Conservation (phyloP, 1,140 invertebrate genomes). For the Cydia amplana region DNA sequence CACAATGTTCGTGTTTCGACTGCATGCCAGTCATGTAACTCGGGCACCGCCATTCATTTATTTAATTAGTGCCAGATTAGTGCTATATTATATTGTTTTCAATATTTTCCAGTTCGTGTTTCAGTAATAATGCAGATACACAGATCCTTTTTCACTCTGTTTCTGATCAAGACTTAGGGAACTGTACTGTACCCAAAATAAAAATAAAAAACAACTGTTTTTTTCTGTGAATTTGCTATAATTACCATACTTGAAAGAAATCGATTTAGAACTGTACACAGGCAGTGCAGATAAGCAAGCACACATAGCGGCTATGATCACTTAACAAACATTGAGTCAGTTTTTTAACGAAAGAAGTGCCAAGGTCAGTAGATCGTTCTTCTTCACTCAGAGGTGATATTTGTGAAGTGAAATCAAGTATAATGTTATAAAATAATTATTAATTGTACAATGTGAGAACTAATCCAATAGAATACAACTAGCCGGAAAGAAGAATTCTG, state of each 20-base stretch:
- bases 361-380: not conserved
- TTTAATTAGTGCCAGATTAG: not conserved
- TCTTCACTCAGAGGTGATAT: not conserved
- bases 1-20: not conserved
- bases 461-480: not conserved
- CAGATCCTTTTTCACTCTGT: too few species aligned
- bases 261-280: not conserved
- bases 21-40: not conserved
- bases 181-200: not conserved
- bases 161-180: too few species aligned
- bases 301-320: not conserved
- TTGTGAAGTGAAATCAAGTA: not conserved
- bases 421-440: not conserved
- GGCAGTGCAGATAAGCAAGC: not conserved
- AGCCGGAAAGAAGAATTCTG: too few species aligned
- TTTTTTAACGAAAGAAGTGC: slow-evolving; percentile 17
- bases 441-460: not conserved
- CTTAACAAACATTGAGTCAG: slow-evolving; percentile 25
- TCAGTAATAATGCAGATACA: too few species aligned
- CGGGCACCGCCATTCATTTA: not conserved
- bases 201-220: not conserved
- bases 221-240: not conserved
- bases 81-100: not conserved
- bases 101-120: not conserved
- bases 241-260: not conserved